Base-by-base conservation (phyloP, 1,140 invertebrate genomes). In the Chrysomallon squamiferum region DNA sequence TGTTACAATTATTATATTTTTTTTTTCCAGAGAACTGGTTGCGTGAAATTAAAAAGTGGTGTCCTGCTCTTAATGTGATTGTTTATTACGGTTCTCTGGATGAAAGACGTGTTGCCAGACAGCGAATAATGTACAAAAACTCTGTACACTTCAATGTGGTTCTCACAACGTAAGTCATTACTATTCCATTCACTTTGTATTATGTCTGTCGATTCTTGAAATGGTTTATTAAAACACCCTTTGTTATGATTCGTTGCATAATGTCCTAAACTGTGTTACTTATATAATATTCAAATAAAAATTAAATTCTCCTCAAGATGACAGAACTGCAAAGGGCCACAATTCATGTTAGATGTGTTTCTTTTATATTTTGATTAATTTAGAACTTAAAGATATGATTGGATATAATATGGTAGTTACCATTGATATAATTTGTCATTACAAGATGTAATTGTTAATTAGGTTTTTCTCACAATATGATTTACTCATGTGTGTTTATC, bases 41-140 rank as follows among this genome's bases (percentile, higher is more conserved):
- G 60, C 89, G 91, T 29, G 95, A 97, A 80, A 88, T 97, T 38
- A 82, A 89, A 20, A 88, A 88, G 29, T 97, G 95, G 95, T 96
- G 93, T 81, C 94, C 95, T 0, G 82, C 87, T 9, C 83, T 97
- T 27, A 89, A 90, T 32, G 90, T 96, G 4, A 49, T 85, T 5
- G 89, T 93, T 74, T 98, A 97, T 88, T 94, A 95, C 80, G 96
- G 96, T 0, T 90, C 88, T 49, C 92, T 91, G 71, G 93, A 95
- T 38, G 94, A 96, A 75, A 86, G 95, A 2, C 89, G 91, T 66
- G 86, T 89, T 54, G 89, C 95, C 71, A 85, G 95, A 62, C 89
- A 92, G 66, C 87, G 90, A 52, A 93, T 94, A 83, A 86, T 93
- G n/a, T 90, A 91, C 67, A 76, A 82, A 6, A 89, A 91, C 58